Conservation (phyloP, 2,888 invertebrate genomes). For the Melitaea athalia region DNA sequence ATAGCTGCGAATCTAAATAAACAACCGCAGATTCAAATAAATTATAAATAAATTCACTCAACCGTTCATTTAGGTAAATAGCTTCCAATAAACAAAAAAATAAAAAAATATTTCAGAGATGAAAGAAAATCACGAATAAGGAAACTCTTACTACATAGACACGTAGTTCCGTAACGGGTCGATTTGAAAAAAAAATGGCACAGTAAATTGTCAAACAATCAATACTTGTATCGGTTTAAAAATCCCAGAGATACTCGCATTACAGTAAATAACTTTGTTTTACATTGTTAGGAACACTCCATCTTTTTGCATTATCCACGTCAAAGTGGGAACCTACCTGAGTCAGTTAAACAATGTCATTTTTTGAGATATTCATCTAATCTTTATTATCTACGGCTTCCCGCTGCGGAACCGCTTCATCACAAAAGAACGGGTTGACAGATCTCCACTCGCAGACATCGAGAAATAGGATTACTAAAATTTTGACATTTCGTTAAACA, state of each 20-base stretch:
- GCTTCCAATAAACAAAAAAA: no score
- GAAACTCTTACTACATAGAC: no score
- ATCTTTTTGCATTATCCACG: conserved; percentile 48
- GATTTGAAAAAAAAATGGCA: no score
- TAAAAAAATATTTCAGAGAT: background rate
- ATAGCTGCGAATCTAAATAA: no score
- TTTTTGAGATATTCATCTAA: conserved; percentile 77
- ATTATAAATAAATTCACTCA: no score
- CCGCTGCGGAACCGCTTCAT: conserved; percentile 72
- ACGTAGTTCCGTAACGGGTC: no score
- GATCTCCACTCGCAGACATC: conserved; percentile 71
- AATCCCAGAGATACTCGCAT: conserved; percentile 62
- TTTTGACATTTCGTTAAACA: conserved; percentile 57
- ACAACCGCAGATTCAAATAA: no score
- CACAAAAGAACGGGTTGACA: conserved; percentile 82
- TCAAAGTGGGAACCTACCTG: conserved; percentile 61
- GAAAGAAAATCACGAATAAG: background rate
- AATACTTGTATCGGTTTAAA: conserved; percentile 25
- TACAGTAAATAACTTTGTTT: conserved; percentile 75
- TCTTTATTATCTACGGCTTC: conserved; percentile 72
- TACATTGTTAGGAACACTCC: conserved; percentile 73
- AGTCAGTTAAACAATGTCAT: conserved; percentile 72
- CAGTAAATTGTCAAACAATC: background rate
- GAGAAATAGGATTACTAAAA: conserved; percentile 74
- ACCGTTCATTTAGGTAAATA: no score